Percentiles rank a stretch among this genome's conserved stretches.
These are phyloP conservation scores for Casuarius casuarius DNA, from an alignment of 2,113 vertebrate genomes.

Conservation along the genomic window DNA sequence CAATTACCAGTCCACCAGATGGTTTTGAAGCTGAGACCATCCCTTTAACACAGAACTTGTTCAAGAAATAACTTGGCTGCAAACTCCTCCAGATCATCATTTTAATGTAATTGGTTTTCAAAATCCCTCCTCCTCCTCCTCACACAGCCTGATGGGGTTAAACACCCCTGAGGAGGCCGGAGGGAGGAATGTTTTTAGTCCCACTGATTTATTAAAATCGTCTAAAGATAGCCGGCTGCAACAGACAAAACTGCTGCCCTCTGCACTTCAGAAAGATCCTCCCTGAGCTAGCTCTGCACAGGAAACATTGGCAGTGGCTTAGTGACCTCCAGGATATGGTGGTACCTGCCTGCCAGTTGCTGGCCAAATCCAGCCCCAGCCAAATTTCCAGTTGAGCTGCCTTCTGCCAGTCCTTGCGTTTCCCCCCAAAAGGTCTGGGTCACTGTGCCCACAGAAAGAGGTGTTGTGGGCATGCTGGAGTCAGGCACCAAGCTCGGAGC, in stretches of 20 bases:
- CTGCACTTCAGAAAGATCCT: slow-evolving; percentile 22
- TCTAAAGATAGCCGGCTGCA: slow-evolving; percentile 71
- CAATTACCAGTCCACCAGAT: not conserved
- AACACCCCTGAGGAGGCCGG: slow-evolving; percentile 15
- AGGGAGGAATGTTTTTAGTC: slow-evolving; percentile 71
- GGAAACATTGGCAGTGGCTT: not conserved
- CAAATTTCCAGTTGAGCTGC: not conserved
- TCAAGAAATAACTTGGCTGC: not conserved
- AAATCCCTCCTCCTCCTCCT: slow-evolving; percentile 46
- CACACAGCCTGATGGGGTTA: not conserved
- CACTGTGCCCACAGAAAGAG: not conserved
- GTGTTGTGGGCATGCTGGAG: not conserved
- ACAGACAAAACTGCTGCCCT: slow-evolving; percentile 69
- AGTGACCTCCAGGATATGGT: not conserved
- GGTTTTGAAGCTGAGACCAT: not conserved
- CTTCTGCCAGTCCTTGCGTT: not conserved
- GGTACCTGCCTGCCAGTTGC: not conserved
- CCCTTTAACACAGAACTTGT: not conserved
- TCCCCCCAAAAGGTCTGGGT: not conserved
- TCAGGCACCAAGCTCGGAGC: fast-evolving
- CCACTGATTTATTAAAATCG: slow-evolving; percentile 72
- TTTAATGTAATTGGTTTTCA: not conserved
- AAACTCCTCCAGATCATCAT: slow-evolving; percentile 3
- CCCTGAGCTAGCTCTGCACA: not conserved
- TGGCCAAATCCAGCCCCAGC: not conserved